These are phyloP conservation scores for Python bivittatus DNA, from an alignment of 2,113 vertebrate species.

Conservation along the genomic window DNA sequence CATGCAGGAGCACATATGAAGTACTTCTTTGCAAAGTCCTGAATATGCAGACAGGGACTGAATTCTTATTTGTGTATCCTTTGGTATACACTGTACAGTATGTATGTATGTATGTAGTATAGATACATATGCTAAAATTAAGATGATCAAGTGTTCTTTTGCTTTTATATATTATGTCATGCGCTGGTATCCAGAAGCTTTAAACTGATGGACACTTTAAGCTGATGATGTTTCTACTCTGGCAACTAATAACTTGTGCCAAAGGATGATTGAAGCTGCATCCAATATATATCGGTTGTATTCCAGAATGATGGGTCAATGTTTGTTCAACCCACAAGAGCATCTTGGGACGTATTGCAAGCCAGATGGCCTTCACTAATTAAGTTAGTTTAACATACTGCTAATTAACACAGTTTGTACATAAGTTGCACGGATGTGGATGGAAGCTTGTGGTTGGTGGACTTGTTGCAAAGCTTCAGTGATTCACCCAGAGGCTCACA, in stretches of 20 bases:
- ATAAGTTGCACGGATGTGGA: neutral
- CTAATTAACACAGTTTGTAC: constrained; percentile 9
- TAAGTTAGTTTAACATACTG: neutral
- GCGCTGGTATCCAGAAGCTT: constrained; percentile 4
- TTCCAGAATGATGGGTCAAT: neutral
- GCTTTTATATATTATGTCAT: neutral
- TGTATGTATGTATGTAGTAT: neutral
- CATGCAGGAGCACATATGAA: too few relatives aligned
- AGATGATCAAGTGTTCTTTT: neutral
- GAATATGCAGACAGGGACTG: constrained; percentile 32
- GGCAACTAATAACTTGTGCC: neutral
- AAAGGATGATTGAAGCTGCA: neutral
- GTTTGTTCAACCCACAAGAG: neutral
- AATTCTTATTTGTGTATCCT: neutral
- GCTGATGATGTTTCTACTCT: neutral
- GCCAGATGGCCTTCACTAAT: constrained; percentile 4
- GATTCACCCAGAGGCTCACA: neutral
- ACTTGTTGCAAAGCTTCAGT: neutral
- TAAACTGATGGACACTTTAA: neutral
- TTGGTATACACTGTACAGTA: neutral
- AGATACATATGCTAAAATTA: neutral
- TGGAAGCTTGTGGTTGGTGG: neutral
- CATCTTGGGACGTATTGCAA: neutral
- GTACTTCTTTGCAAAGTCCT: too few relatives aligned
- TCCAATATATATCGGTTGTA: neutral